Evolutionary conservation across 1,140 invertebrate genomes (phyloP).

Genomic region (Cyclargus thomasi): DNA sequence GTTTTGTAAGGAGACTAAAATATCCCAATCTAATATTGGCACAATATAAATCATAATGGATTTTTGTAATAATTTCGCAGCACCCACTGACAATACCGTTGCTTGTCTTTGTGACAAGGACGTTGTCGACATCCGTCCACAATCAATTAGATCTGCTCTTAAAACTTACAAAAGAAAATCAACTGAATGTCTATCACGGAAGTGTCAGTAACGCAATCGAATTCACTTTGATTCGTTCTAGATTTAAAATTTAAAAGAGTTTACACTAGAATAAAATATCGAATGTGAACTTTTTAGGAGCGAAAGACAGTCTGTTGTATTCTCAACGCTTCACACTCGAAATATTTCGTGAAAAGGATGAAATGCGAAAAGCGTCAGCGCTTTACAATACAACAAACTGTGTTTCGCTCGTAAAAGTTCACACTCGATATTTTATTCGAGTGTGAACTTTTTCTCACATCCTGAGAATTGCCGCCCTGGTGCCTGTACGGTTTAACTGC

Average conservation of each 20-base stretch:
- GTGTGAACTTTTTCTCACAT: too few relatives aligned
- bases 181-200: slow-evolving; percentile 39
- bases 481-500: too few relatives aligned
- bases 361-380: too few relatives aligned
- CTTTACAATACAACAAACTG: too few relatives aligned
- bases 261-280: too few relatives aligned
- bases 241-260: slow-evolving; percentile 2
- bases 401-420: too few relatives aligned
- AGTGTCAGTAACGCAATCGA: slow-evolving; percentile 30
- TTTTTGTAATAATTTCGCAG: slow-evolving; percentile 1
- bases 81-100: slow-evolving; percentile 14
- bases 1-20: neutral
- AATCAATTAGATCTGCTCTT: slow-evolving; percentile 68
- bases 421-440: too few relatives aligned
- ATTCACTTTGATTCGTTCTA: neutral
- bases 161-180: slow-evolving; percentile 46
- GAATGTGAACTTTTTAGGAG: too few relatives aligned
- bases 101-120: slow-evolving; percentile 45
- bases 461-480: too few relatives aligned
- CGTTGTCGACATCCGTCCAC: slow-evolving; percentile 59
- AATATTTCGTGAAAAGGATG: too few relatives aligned
- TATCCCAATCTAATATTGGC: neutral
- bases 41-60: neutral
- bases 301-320: too few relatives aligned
- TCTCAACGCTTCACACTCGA: too few relatives aligned